These are phyloP conservation scores for Ceratina australensis DNA, from an alignment of 1,140 invertebrate species.

Conservation along the genomic window DNA sequence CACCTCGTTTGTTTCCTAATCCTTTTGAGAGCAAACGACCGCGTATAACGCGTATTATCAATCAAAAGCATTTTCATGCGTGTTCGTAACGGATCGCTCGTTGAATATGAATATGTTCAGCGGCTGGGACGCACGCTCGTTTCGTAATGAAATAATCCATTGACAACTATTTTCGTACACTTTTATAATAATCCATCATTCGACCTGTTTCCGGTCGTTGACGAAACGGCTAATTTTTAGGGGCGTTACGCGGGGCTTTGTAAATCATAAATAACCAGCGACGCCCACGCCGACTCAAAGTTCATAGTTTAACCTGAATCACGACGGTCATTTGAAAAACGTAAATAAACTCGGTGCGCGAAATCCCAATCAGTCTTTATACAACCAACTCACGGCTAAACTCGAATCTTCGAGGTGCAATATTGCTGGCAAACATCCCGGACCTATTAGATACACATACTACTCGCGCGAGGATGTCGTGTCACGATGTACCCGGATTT, in stretches of 20 bases:
- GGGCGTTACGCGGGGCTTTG: neutral
- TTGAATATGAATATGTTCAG: too few species aligned
- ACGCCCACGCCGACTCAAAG: neutral
- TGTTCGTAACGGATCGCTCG: too few species aligned
- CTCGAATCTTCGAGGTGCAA: neutral
- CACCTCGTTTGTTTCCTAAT: neutral
- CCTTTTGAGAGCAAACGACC: too few species aligned
- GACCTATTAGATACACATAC: constrained; percentile 1
- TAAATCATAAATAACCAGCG: neutral
- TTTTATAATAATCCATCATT: too few species aligned
- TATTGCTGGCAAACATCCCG: neutral
- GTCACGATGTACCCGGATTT: neutral
- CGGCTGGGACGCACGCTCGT: too few species aligned
- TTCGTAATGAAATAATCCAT: too few species aligned
- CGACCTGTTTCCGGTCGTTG: too few species aligned
- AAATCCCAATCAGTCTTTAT: constrained; percentile 15
- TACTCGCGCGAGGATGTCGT: neutral
- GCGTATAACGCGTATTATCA: too few species aligned
- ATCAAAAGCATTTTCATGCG: too few species aligned
- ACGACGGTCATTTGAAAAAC: neutral
- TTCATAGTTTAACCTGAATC: neutral
- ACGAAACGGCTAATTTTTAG: neutral
- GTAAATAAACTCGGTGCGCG: neutral
- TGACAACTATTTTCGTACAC: too few species aligned
- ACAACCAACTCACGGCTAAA: neutral